phyloP scores from a whole-genome alignment of 2,113 vertebrate species.

The Chloropsis cyanopogon region DNA sequence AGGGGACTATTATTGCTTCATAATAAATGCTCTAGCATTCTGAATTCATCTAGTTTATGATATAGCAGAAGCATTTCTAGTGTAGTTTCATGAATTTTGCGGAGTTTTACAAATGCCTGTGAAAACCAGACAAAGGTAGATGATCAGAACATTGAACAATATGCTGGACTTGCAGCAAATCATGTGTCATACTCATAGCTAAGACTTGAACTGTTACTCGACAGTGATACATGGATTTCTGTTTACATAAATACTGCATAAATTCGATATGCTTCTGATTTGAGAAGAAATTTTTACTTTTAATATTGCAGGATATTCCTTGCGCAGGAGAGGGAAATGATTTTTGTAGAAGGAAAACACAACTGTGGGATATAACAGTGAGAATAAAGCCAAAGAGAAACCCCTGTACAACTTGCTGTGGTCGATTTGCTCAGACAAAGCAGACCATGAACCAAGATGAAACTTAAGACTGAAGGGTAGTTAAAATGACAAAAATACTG shows the following conservation, averaged over 20 bases:
- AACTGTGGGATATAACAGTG: background rate
- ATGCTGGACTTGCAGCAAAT: background rate
- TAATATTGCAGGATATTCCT: background rate
- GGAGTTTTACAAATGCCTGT: background rate
- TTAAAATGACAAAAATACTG: background rate
- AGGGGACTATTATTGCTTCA: background rate
- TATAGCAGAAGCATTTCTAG: background rate
- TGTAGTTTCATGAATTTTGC: background rate
- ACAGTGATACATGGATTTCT: background rate
- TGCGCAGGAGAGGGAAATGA: background rate
- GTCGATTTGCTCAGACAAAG: background rate
- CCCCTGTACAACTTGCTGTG: background rate
- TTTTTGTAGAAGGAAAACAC: background rate
- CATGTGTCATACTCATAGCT: background rate
- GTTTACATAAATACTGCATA: background rate
- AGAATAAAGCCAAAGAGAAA: background rate
- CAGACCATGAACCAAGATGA: background rate
- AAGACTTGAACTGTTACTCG: background rate
- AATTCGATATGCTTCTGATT: background rate
- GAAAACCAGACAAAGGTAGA: background rate
- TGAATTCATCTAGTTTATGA: background rate
- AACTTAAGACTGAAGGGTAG: background rate
- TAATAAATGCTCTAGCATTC: background rate
- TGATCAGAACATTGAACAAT: background rate
- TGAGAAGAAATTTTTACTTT: background rate